phyloP scores from a whole-genome alignment of 2,888 invertebrate species.

The Andrena hattorfiana region DNA sequence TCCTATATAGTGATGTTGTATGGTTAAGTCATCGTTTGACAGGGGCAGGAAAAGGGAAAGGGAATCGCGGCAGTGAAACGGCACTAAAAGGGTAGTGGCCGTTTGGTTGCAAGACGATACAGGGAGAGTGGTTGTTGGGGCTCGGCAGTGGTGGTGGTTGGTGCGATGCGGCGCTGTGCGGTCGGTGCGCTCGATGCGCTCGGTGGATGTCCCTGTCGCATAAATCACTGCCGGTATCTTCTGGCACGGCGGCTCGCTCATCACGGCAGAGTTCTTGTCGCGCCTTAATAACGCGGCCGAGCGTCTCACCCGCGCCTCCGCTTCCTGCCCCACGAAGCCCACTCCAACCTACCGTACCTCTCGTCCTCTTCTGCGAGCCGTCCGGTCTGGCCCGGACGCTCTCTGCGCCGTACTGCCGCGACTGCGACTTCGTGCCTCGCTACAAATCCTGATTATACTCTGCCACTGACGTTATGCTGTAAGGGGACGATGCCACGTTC shows the following conservation, averaged over 20 bases:
- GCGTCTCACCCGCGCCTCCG: slow-evolving; percentile 76
- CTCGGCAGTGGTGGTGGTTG: slow-evolving; percentile 72
- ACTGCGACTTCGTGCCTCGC: slow-evolving; percentile 78
- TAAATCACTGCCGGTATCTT: slow-evolving; percentile 84
- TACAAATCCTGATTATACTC: slow-evolving; percentile 86
- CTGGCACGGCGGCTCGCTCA: slow-evolving; percentile 83
- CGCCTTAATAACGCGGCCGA: slow-evolving; percentile 83
- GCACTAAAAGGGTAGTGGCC: slow-evolving; percentile 33
- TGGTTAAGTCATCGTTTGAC: background rate
- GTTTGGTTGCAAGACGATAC: slow-evolving; percentile 67
- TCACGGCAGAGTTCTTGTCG: slow-evolving; percentile 84
- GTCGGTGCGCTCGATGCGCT: slow-evolving; percentile 57
- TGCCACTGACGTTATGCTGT: slow-evolving; percentile 85
- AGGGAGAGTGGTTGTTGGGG: slow-evolving; percentile 71
- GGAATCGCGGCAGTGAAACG: background rate
- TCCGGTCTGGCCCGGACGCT: slow-evolving; percentile 51
- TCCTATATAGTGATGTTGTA: no score
- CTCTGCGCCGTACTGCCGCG: slow-evolving; percentile 58
- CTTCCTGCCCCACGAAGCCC: slow-evolving; percentile 61
- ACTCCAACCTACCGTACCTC: slow-evolving; percentile 48
- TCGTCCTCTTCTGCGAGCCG: slow-evolving; percentile 49
- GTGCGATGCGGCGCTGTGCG: slow-evolving; percentile 23
- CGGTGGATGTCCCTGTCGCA: slow-evolving; percentile 82
- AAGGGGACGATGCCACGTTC: slow-evolving; percentile 81
- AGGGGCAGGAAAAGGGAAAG: slow-evolving; percentile 1